Percentiles rank a stretch among this genome's conserved stretches.
Conservation (phyloP, 2,888 invertebrate species). For the Chouioia cunea region DNA sequence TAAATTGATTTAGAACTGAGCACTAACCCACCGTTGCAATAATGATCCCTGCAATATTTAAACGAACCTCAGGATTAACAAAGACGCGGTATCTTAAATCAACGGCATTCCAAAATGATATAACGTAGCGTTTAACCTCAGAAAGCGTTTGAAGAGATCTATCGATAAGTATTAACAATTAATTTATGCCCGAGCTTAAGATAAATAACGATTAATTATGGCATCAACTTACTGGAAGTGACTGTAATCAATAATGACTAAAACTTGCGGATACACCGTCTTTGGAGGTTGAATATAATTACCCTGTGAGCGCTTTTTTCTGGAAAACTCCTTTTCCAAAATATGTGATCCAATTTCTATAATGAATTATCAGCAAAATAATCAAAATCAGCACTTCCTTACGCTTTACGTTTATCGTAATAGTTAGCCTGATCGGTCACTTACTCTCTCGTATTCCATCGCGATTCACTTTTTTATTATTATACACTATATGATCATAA, state of each 20-base stretch:
- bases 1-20: neutral
- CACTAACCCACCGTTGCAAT: conserved; percentile 40
- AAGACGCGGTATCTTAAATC: conserved; percentile 60
- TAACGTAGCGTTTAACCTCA: conserved; percentile 53
- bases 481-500: conserved; percentile 38
- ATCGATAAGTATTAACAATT: conserved; percentile 5
- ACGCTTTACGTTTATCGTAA: too few species aligned
- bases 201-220: conserved; percentile 4
- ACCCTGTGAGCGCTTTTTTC: conserved; percentile 18
- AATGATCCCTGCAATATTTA: conserved; percentile 58
- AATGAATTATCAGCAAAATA: neutral
- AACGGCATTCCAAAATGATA: conserved; percentile 62
- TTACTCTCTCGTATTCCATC: conserved; percentile 32
- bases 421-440: neutral
- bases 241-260: conserved; percentile 57
- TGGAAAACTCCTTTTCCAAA: conserved; percentile 5
- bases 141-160: conserved; percentile 52
- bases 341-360: conserved; percentile 35
- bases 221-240: conserved; percentile 32
- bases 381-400: too few species aligned
- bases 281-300: conserved; percentile 44
- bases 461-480: conserved; percentile 16
- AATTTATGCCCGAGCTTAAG: neutral
- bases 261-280: conserved; percentile 58
- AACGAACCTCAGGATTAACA: conserved; percentile 55